Evolutionary conservation across 2,888 invertebrate species (phyloP).

Genomic region (Colostygia pectinataria): DNA sequence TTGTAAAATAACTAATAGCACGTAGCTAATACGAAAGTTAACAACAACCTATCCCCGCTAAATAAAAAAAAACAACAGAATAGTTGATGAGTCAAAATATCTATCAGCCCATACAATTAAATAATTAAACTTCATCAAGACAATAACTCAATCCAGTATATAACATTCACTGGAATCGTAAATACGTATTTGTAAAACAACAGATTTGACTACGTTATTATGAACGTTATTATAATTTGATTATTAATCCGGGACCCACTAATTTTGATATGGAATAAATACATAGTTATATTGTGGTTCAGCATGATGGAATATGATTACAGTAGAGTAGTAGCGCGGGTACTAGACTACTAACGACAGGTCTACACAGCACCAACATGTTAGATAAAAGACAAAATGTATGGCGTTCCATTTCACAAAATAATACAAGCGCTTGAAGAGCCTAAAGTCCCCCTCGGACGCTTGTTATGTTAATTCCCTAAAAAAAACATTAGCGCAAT

Average conservation of each 20-base stretch:
- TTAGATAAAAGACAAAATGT: too few relatives aligned
- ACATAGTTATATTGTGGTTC: constrained; percentile 20
- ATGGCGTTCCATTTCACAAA: too few relatives aligned
- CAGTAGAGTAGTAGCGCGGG: constrained; percentile 7
- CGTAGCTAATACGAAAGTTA: constrained; percentile 50
- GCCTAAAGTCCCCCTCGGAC: too few relatives aligned
- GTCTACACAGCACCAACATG: too few relatives aligned
- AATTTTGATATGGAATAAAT: constrained; percentile 22
- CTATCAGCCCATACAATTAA: constrained; percentile 27
- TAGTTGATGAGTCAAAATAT: constrained; percentile 37
- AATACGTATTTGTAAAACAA: constrained; percentile 25
- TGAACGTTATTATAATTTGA: constrained; percentile 26
- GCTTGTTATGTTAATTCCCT: too few relatives aligned
- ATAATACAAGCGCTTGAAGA: too few relatives aligned
- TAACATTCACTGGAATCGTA: constrained; percentile 35
- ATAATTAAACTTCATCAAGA: constrained; percentile 28
- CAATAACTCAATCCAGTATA: constrained; percentile 26
- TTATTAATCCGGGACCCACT: constrained; percentile 15
- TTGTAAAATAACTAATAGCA: constrained; percentile 39
- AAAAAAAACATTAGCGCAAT: too few relatives aligned
- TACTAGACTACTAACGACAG: background rate
- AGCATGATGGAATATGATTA: constrained; percentile 29
- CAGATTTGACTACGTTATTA: constrained; percentile 22
- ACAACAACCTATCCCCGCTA: constrained; percentile 56
- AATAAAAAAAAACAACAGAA: constrained; percentile 50